Evolutionary conservation across 2,113 vertebrate genomes (phyloP).

Genomic region (Terrapene triunguis): DNA sequence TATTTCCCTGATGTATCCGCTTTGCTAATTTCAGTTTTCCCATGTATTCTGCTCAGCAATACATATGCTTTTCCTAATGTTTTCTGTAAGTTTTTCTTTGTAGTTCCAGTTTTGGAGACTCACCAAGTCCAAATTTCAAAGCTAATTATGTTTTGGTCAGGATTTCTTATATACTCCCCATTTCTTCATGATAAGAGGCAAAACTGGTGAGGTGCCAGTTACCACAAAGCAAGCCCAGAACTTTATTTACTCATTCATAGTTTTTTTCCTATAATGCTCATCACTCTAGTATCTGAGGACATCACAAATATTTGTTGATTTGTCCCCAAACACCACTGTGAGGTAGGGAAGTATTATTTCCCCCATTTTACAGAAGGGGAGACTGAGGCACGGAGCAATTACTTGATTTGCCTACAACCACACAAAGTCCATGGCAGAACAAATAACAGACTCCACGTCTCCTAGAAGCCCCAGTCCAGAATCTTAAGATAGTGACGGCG

Average conservation of each 20-base stretch:
- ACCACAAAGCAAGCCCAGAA: conserved; percentile 5
- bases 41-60: not conserved
- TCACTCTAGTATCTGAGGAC: not conserved
- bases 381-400: not conserved
- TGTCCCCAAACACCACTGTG: not conserved
- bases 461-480: not conserved
- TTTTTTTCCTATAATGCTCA: not conserved
- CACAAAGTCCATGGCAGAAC: not conserved
- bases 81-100: conserved; percentile 11
- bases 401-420: not conserved
- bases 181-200: not conserved
- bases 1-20: not conserved
- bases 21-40: not conserved
- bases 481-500: not conserved
- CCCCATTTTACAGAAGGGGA: conserved; percentile 5
- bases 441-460: not conserved
- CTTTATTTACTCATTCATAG: conserved; percentile 12
- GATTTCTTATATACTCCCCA: not conserved
- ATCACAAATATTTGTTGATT: not conserved
- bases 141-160: not conserved
- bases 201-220: conserved; percentile 15
- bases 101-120: conserved; percentile 27
- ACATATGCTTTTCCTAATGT: not conserved
- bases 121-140: conserved; percentile 17
- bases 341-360: not conserved